Base-by-base conservation (phyloP, 2,797 vertebrate species). In the Onychomys arenicola region DNA sequence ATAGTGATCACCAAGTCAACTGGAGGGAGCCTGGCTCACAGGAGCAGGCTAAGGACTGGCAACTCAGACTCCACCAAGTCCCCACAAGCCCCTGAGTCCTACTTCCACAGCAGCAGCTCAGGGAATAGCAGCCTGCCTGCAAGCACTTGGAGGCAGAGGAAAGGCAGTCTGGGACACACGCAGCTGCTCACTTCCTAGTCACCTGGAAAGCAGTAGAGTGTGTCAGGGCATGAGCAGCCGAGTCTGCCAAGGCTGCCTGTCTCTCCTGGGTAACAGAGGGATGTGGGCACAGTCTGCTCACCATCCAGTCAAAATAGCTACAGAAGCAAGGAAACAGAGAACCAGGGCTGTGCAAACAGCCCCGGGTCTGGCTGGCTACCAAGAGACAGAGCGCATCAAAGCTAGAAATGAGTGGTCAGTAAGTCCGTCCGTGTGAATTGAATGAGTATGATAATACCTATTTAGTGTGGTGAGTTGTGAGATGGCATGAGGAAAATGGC, bases 131-230 rank as follows among this genome's bases (percentile, higher is more conserved):
- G 96, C 96, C 95, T 97, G 91, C 93, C 85, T 93, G 75, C 96
- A 97, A 97, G 97, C 77, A 11, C 88, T 83, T 82, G 89, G 97
- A 95, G 93, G 93, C 93, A 94, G 69, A 96, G 96, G 78, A 96
- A 95, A 93, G 94, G 95, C 96, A 86, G 96, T 89, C 76, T 43
- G 96, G 95, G 96, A 96, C 65, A 89, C 49, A 85, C 89, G 97
- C 97, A 97, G 97, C 97, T 98, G 97, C 97, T 96, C 80, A 95
- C 94, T 97, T 97, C 96, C 93, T 87, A 40, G 78, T 94, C n/a
- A 34, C 95, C 96, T 94, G 82, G 88, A 96, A 92, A 65, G 49
- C 90, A 91, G 63, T 43, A 40, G 83, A 32, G 0, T 32, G 21
- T 9, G 0, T 23, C 32, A 37, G 73, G 63, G 57, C 59, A 1